Conservation (phyloP, 1,140 invertebrate species). For the Mactra quadrangularis region DNA sequence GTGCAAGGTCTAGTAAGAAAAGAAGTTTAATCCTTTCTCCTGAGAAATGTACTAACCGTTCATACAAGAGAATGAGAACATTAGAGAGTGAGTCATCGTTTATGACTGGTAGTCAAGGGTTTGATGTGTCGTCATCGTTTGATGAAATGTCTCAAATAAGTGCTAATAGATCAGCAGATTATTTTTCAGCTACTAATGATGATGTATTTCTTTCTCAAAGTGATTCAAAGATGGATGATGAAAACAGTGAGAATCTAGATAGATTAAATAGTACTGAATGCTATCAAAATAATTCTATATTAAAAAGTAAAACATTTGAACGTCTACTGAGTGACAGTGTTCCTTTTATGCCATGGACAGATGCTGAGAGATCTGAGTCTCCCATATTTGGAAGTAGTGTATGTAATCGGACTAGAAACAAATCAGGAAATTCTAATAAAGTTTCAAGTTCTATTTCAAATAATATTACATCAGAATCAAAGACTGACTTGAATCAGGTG, state of each 20-base stretch:
- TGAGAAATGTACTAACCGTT: conserved; percentile 27
- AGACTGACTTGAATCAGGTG: too few relatives aligned
- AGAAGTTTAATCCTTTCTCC: conserved; percentile 37
- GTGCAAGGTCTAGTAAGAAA: conserved; percentile 7
- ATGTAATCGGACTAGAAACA: conserved; percentile 12
- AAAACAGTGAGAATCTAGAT: neutral
- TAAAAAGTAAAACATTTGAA: conserved; percentile 8
- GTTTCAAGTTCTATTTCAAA: neutral
- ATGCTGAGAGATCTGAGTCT: conserved; percentile 54
- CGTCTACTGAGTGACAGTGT: neutral
- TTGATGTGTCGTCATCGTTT: conserved; percentile 48
- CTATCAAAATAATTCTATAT: conserved; percentile 1
- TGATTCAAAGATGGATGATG: neutral
- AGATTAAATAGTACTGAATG: neutral
- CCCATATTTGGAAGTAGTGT: conserved; percentile 65
- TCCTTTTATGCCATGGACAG: neutral
- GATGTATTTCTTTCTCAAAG: conserved; percentile 66
- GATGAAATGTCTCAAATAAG: conserved; percentile 54
- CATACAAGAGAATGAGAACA: conserved; percentile 48
- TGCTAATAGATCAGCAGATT: conserved; percentile 53
- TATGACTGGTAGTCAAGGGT: conserved; percentile 37
- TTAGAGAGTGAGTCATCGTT: neutral
- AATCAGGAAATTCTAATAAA: neutral
- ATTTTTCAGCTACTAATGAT: conserved; percentile 69
- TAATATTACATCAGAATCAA: neutral